These are phyloP conservation scores for Chiloscyllium punctatum DNA, from an alignment of 2,797 vertebrate genomes.

Conservation along the genomic window DNA sequence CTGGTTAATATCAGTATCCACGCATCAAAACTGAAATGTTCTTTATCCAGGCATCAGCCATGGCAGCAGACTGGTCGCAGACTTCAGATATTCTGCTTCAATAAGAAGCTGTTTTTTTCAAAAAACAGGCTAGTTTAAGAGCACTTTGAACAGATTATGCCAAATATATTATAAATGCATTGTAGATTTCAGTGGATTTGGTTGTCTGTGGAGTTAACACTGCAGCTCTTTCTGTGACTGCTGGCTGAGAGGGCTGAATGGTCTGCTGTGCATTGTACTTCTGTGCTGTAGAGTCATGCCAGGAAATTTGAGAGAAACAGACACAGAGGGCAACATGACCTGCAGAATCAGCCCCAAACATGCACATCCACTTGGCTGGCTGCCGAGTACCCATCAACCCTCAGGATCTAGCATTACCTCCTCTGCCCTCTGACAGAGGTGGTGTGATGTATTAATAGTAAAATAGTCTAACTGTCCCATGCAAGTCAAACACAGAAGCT, in stretches of 20 bases:
- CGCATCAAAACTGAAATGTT: not conserved
- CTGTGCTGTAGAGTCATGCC: too few relatives aligned
- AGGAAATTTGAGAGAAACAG: not conserved
- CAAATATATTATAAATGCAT: not conserved
- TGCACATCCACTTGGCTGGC: not conserved
- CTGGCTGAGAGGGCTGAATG: not conserved
- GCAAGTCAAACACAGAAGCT: not conserved
- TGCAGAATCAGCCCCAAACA: not conserved
- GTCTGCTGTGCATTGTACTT: not conserved
- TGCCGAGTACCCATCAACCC: not conserved
- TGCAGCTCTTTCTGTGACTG: not conserved
- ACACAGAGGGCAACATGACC: not conserved
- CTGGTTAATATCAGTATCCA: not conserved
- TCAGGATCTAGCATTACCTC: not conserved
- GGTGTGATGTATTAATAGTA: not conserved
- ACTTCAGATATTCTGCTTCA: too few relatives aligned
- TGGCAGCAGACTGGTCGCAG: not conserved
- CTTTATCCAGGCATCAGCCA: not conserved
- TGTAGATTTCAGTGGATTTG: too few relatives aligned
- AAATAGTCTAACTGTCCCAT: not conserved
- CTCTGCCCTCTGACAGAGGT: not conserved
- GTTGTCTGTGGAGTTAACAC: too few relatives aligned
- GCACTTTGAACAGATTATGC: not conserved
- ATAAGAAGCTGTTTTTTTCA: not conserved
- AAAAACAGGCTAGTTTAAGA: not conserved